Percentiles rank a stretch among this genome's conserved stretches.
Evolutionary conservation across 2,113 vertebrate genomes (phyloP).

Genomic region (Corythaeola cristata): DNA sequence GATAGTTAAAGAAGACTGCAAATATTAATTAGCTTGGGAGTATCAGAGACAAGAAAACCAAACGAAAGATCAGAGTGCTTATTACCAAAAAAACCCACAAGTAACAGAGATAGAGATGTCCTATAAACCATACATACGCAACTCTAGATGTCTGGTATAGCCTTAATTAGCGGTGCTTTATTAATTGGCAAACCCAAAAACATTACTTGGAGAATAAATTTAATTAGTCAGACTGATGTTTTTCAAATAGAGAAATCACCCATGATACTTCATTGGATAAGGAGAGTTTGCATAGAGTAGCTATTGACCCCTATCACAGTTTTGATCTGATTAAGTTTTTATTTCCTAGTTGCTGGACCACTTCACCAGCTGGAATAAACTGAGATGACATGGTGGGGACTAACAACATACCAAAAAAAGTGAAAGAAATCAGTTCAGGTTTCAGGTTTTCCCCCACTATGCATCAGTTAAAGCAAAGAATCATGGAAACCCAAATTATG

Average conservation of each 20-base stretch:
- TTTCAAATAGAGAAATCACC: background rate
- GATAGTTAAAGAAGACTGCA: background rate
- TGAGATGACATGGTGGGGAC: fast-evolving
- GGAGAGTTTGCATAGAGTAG: background rate
- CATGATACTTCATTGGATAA: background rate
- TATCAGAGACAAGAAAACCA: background rate
- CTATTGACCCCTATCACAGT: background rate
- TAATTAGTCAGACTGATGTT: background rate
- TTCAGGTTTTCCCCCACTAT: background rate
- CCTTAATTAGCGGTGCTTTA: background rate
- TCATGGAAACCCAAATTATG: background rate
- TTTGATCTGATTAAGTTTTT: background rate
- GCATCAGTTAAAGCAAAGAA: background rate
- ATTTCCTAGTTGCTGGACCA: background rate
- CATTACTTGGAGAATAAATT: background rate
- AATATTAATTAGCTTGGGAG: slow-evolving; percentile 48
- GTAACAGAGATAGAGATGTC: background rate
- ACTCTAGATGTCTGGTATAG: background rate
- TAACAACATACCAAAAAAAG: background rate
- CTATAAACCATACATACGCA: background rate
- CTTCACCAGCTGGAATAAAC: background rate
- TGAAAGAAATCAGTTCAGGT: background rate
- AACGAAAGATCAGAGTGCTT: background rate
- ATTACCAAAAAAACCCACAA: background rate
- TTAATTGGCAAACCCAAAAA: background rate